Conservation (phyloP, 1,140 invertebrate species). For the Seison nebaliae region DNA sequence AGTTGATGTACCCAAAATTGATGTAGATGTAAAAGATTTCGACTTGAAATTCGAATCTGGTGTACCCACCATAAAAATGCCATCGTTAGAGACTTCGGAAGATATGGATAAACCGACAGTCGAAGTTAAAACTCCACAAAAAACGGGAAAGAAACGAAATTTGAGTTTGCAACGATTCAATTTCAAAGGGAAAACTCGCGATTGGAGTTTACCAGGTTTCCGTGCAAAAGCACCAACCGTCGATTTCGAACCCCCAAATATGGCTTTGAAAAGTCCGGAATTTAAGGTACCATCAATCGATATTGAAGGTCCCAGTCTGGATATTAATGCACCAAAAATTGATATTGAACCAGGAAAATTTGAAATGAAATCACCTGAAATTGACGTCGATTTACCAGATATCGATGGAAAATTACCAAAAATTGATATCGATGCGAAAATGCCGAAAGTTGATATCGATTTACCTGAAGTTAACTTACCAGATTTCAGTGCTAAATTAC, state of each 20-base stretch:
- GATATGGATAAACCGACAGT: too few species aligned
- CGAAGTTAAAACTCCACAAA: too few species aligned
- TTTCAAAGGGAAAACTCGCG: not conserved
- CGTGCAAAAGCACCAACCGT: not conserved
- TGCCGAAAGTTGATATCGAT: not conserved
- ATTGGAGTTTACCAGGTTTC: not conserved
- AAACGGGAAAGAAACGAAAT: not conserved
- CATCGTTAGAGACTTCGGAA: too few species aligned
- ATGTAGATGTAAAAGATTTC: not conserved
- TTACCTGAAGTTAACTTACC: conserved; percentile 6
- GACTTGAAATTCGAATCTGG: not conserved
- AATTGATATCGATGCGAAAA: not conserved
- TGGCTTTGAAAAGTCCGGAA: too few species aligned
- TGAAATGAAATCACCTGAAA: not conserved
- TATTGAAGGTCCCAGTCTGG: not conserved
- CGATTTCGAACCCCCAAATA: too few species aligned
- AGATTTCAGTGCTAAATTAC: not conserved
- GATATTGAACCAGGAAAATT: conserved; percentile 1
- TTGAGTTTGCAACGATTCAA: not conserved
- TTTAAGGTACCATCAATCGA: not conserved
- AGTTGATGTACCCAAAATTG: not conserved
- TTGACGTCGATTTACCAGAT: conserved; percentile 2
- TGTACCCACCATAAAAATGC: too few species aligned
- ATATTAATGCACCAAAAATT: conserved; percentile 2
- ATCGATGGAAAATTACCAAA: conserved; percentile 8